These are phyloP conservation scores for Addax nasomaculatus DNA, from an alignment of 2,113 vertebrate species.

Conservation along the genomic window DNA sequence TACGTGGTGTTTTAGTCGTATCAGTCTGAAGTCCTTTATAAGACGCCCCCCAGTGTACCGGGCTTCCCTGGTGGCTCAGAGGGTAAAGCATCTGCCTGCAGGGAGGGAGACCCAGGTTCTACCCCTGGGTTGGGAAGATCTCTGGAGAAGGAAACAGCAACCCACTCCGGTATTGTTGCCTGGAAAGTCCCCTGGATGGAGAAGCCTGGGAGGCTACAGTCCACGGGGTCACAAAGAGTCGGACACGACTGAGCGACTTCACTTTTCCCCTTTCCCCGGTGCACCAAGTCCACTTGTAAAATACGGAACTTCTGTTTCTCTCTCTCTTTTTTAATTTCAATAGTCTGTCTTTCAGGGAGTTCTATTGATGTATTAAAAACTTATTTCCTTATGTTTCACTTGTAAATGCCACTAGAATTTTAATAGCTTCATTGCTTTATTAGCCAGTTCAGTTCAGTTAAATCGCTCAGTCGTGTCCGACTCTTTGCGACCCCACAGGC, in stretches of 20 bases:
- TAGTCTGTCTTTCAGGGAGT: not conserved
- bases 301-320: not conserved
- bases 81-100: not conserved
- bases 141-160: not conserved
- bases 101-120: not conserved
- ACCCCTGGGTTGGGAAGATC: not conserved
- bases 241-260: fast-evolving
- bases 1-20: fast-evolving
- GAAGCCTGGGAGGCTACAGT: not conserved
- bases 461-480: fast-evolving
- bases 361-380: not conserved
- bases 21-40: fast-evolving
- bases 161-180: not conserved
- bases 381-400: not conserved
- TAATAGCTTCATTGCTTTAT: not conserved
- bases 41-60: fast-evolving
- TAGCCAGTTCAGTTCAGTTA: not conserved
- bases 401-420: not conserved
- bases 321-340: not conserved
- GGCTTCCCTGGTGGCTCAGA: not conserved
- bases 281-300: not conserved
- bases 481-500: fast-evolving
- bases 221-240: not conserved
- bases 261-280: not conserved
- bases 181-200: not conserved